These are phyloP conservation scores for Halisarca cf. caerulea DNA, from an alignment of 37 sponge, comb jelly and placozoan genomes.

Conservation along the genomic window DNA sequence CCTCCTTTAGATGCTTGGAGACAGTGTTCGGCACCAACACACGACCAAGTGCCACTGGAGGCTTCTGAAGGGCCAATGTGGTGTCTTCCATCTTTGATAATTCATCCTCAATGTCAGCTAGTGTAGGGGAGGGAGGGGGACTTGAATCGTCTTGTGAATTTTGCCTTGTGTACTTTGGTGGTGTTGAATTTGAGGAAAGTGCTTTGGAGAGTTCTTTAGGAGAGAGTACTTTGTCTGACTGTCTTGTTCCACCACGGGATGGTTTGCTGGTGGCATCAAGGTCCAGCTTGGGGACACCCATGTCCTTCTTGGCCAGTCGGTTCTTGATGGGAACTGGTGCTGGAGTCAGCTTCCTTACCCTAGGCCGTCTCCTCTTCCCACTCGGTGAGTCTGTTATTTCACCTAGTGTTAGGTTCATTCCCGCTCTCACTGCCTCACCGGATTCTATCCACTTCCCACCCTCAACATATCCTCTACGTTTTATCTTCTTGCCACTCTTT, in stretches of 20 bases:
- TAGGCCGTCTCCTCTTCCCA: neutral
- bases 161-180: neutral
- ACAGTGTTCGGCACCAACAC: neutral
- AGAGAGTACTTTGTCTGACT: neutral
- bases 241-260: neutral
- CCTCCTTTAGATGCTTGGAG: too few relatives aligned
- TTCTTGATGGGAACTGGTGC: neutral
- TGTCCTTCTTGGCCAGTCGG: neutral
- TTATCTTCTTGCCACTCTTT: neutral
- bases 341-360: neutral
- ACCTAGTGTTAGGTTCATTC: neutral
- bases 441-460: neutral
- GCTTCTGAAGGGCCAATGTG: conserved; percentile 2
- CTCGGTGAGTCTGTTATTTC: neutral
- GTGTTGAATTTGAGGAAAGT: neutral
- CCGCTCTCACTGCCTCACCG: conserved; percentile 9
- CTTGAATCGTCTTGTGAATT: neutral
- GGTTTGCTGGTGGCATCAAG: neutral
- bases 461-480: neutral
- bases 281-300: conserved; percentile 1
- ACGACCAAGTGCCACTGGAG: neutral
- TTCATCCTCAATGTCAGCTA: conserved; percentile 12
- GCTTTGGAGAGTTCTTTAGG: neutral
- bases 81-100: conserved; percentile 14
- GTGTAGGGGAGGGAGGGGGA: conserved; percentile 20